Percentiles rank a stretch among this genome's conserved stretches.
These are phyloP conservation scores for Cydia fagiglandana DNA, from an alignment of 1,140 invertebrate species.

Conservation along the genomic window DNA sequence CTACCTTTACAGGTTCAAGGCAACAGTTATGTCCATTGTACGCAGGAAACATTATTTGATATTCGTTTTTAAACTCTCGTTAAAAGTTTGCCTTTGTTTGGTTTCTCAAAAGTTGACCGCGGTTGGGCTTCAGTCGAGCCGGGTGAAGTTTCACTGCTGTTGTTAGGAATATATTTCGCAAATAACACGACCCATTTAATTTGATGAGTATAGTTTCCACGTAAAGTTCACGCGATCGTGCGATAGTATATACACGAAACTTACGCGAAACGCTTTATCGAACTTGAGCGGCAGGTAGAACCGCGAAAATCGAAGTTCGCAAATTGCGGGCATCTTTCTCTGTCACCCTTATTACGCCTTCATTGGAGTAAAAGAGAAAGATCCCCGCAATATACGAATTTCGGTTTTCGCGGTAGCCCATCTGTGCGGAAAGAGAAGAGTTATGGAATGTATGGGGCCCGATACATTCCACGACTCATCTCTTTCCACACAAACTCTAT, in stretches of 20 bases:
- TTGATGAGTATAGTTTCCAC: neutral
- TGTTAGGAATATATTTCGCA: neutral
- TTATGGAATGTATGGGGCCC: too few relatives aligned
- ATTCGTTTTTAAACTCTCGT: slow-evolving; percentile 26
- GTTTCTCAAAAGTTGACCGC: slow-evolving; percentile 10
- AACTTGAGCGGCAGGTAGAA: too few relatives aligned
- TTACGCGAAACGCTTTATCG: neutral
- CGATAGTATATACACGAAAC: neutral
- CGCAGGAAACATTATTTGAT: neutral
- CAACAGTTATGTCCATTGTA: neutral
- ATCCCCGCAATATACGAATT: too few relatives aligned
- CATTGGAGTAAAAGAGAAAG: too few relatives aligned
- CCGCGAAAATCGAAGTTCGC: too few relatives aligned
- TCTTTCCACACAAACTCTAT: too few relatives aligned
- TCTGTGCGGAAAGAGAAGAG: too few relatives aligned
- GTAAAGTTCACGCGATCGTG: neutral
- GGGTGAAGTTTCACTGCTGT: slow-evolving; percentile 4
- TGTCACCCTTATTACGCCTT: too few relatives aligned
- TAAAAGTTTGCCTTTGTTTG: slow-evolving; percentile 28
- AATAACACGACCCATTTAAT: neutral
- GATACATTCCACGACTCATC: too few relatives aligned
- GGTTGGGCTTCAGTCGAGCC: slow-evolving; percentile 20
- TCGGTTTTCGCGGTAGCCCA: too few relatives aligned
- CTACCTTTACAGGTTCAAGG: neutral
- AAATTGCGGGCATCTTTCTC: too few relatives aligned